phyloP scores from a whole-genome alignment of 2,797 vertebrate genomes.

The Pantherophis alleghaniensis region DNA sequence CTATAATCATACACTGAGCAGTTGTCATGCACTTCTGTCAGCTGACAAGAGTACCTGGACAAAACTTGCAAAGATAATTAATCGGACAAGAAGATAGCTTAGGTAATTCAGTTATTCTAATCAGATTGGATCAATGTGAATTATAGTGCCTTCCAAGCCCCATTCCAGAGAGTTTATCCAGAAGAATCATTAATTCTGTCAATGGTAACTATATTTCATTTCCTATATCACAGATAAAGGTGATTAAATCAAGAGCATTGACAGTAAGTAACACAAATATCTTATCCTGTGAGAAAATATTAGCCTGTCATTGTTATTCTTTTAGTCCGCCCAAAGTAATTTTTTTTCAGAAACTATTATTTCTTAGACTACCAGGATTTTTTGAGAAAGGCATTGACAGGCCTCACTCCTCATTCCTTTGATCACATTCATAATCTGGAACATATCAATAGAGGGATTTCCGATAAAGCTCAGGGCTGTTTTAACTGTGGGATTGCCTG shows the following conservation, averaged over 20 bases:
- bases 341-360: not conserved
- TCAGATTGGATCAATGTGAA: not conserved
- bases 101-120: not conserved
- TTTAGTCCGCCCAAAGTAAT: not conserved
- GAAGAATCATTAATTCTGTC: not conserved
- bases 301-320: not conserved
- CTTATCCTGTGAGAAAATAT: not conserved
- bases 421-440: not conserved
- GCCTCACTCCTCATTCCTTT: not conserved
- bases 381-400: not conserved
- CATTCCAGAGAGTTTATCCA: not conserved
- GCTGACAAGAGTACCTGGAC: not conserved
- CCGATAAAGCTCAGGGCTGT: not conserved
- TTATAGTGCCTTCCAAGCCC: not conserved
- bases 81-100: not conserved
- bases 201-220: not conserved
- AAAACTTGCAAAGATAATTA: not conserved
- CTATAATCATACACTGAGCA: not conserved
- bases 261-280: not conserved
- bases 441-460: not conserved
- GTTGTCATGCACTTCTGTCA: not conserved
- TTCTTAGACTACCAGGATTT: not conserved
- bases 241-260: not conserved
- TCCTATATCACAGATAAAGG: not conserved
- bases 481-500: not conserved